Evolutionary conservation across 2,113 vertebrate genomes (phyloP).

Genomic region (Oncorhynchus gorbuscha): DNA sequence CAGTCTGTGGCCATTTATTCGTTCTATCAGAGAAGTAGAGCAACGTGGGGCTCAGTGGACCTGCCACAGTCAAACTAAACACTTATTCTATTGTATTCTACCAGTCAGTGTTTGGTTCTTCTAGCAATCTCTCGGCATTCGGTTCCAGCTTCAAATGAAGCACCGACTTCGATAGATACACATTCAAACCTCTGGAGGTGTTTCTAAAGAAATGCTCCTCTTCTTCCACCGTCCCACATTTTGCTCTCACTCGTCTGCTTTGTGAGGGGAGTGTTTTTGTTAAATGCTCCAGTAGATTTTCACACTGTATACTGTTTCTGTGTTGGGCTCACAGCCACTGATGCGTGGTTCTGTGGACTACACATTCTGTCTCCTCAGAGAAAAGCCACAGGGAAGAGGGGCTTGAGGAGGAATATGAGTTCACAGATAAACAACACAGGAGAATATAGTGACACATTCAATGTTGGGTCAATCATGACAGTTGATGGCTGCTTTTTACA

Average conservation of each 20-base stretch:
- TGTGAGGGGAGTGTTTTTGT: neutral
- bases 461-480: too few species aligned
- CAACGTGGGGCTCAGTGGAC: too few species aligned
- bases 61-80: too few species aligned
- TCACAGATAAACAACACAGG: too few species aligned
- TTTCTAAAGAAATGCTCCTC: conserved; percentile 27
- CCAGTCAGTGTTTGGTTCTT: neutral
- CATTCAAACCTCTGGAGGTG: conserved; percentile 29
- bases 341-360: neutral
- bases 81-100: neutral
- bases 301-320: neutral
- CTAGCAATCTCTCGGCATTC: conserved; percentile 2
- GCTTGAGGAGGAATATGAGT: too few species aligned
- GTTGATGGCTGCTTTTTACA: too few species aligned
- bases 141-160: neutral
- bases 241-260: neutral
- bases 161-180: conserved; percentile 21
- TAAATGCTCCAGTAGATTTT: neutral
- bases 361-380: too few species aligned
- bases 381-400: too few species aligned
- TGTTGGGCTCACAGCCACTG: neutral
- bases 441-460: too few species aligned
- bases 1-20: neutral
- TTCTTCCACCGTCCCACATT: conserved; percentile 33
- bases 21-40: neutral